A percentile compares a stretch with the other conserved stretches of the same genome.
phyloP scores from a whole-genome alignment of 2,888 invertebrate species.

The Brachycybe producta region DNA sequence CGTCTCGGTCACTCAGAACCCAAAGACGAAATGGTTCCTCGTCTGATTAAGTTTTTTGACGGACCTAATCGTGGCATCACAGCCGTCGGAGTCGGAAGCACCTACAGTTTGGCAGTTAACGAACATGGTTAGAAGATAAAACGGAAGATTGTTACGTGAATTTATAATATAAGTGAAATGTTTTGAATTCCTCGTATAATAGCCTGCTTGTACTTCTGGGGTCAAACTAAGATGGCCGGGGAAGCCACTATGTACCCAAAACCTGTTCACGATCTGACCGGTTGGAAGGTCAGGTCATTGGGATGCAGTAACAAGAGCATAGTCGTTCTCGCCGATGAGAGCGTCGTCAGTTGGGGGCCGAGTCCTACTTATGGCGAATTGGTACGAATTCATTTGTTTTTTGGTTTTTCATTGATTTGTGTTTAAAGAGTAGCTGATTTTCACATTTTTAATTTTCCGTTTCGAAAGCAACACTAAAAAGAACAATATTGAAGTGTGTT shows the following conservation, averaged over 20 bases:
- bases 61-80: constrained; percentile 69
- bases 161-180: too few relatives aligned
- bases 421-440: not conserved
- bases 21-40: constrained; percentile 72
- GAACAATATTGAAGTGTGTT: too few relatives aligned
- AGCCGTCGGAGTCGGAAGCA: constrained; percentile 68
- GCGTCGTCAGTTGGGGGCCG: constrained; percentile 84
- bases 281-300: constrained; percentile 77
- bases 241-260: constrained; percentile 97
- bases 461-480: not conserved
- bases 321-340: constrained; percentile 76
- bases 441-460: not conserved
- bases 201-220: constrained; percentile 67
- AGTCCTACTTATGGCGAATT: constrained; percentile 87
- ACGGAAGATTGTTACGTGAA: too few relatives aligned
- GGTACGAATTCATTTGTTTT: constrained; percentile 37
- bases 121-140: constrained; percentile 46
- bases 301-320: constrained; percentile 67
- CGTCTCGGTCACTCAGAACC: constrained; percentile 84
- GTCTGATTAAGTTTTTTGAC: constrained; percentile 80
- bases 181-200: constrained; percentile 23
- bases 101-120: constrained; percentile 72
- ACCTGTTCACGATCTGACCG: constrained; percentile 81
- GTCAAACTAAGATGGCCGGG: constrained; percentile 80
- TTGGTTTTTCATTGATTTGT: not conserved